Evolutionary conservation across 2,797 vertebrate genomes (phyloP), one percentile per base, ranked within the genome.

Genomic region (Eulemur mongoz): DNA sequence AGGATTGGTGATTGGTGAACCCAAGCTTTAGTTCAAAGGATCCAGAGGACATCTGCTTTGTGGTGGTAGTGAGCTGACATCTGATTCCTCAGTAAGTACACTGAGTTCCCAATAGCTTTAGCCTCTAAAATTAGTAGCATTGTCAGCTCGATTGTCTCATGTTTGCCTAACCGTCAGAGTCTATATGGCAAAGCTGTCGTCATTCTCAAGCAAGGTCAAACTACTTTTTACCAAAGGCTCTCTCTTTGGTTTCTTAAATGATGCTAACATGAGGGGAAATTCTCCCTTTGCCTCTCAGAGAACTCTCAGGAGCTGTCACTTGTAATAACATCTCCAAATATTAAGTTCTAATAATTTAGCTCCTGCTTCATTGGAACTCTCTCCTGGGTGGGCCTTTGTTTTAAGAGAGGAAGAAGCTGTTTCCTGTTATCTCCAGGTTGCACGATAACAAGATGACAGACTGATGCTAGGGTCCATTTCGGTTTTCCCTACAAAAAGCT

Each of bases 371-470:
- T 20, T 52, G 52, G 72, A 91, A 45, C 91, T 5, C 76, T 97
- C 84, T 96, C 45, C 91, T 78, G 92, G 52, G 92, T 80, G 94
- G 89, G 72, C 87, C 38, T 97, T 97, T 95, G 59, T 97, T 96
- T 93, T 81, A 43, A 92, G 83, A 97, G 94, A 98, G 83, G 93
- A 98, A 98, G 93, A 97, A 94, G 43, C 63, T 97, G 93, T 97
- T 98, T 98, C 87, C 93, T 98, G 67, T 98, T 98, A 89, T 97
- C 94, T 97, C 20, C 81, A 97, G 67, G 80, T 96, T 96, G 85
- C 48, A 52, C 45, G 48, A 70, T 78, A 91, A 79, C 93, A 93
- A 97, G 96, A 94, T 81, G 94, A 89, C 80, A 86, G 96, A 97
- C 81, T n/a, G 93, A 23, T 17, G 87, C 72, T 95, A 81, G 81